Conservation (phyloP, 2,113 vertebrate genomes). For the Shinisaurus crocodilurus region DNA sequence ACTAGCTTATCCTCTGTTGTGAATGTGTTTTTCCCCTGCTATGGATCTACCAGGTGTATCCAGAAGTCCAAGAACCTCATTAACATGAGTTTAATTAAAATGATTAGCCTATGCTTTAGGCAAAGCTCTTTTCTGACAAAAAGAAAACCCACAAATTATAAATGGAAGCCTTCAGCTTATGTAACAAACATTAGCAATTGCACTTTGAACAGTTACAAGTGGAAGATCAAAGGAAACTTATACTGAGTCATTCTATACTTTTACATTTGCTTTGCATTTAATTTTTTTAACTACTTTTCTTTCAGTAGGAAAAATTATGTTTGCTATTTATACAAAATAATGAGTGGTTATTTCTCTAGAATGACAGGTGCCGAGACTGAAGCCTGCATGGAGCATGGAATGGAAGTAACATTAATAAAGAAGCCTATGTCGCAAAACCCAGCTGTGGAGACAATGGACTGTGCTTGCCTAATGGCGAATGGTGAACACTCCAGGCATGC, state of each 20-base stretch:
- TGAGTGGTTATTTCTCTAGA: not conserved
- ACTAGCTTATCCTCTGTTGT: not conserved
- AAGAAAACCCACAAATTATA: not conserved
- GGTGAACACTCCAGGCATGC: not conserved
- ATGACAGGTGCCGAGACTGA: not conserved
- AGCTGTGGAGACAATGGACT: not conserved
- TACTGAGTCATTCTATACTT: constrained; percentile 3
- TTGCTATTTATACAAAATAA: not conserved
- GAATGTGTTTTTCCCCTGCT: not conserved
- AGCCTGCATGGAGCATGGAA: not conserved
- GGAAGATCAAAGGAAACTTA: constrained; percentile 16
- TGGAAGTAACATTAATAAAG: not conserved
- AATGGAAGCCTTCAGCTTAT: not conserved
- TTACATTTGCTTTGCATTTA: constrained; percentile 1
- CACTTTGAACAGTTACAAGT: constrained; percentile 36
- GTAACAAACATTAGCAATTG: constrained; percentile 17
- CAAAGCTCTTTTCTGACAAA: not conserved
- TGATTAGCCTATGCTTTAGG: not conserved
- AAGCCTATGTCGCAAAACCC: not conserved
- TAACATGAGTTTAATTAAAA: constrained; percentile 3
- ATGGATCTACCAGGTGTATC: constrained; percentile 3
- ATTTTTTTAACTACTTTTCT: constrained; percentile 55
- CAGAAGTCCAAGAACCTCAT: not conserved
- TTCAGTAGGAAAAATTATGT: not conserved
- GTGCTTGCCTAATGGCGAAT: no score